These are phyloP conservation scores for Poeciliopsis infans DNA, from an alignment of 2,797 vertebrate genomes.

Conservation along the genomic window DNA sequence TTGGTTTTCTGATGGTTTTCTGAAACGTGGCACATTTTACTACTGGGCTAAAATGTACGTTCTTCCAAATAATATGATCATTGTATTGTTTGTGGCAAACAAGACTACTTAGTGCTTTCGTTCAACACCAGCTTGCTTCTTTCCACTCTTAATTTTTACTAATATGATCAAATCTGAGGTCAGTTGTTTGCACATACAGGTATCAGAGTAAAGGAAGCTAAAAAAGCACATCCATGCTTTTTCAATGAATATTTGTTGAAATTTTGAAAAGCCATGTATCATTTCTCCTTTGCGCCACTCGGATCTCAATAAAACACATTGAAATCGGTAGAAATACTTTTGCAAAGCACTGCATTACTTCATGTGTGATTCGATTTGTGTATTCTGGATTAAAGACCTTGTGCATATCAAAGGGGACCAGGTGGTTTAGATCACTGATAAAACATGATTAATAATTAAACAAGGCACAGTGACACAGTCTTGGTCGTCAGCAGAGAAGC, in stretches of 20 bases:
- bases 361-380: neutral
- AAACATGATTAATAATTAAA: neutral
- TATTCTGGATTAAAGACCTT: neutral
- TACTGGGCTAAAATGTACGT: neutral
- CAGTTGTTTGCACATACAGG: neutral
- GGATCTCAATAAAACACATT: neutral
- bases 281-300: neutral
- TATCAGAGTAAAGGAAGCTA: neutral
- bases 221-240: neutral
- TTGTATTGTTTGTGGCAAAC: neutral
- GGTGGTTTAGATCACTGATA: neutral
- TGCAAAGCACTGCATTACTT: neutral
- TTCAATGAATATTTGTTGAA: neutral
- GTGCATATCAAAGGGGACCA: constrained; percentile 6
- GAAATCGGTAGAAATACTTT: neutral
- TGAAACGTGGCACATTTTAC: neutral
- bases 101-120: too few relatives aligned
- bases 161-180: neutral
- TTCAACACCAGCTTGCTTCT: neutral
- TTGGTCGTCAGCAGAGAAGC: neutral
- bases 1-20: neutral
- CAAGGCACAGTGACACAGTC: constrained; percentile 3
- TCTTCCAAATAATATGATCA: neutral
- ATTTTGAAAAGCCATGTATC: neutral
- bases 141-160: neutral